A percentile compares a stretch with the other conserved stretches of the same genome.
phyloP scores from a whole-genome alignment of 2,888 invertebrate genomes.

The Deilephila elpenor region DNA sequence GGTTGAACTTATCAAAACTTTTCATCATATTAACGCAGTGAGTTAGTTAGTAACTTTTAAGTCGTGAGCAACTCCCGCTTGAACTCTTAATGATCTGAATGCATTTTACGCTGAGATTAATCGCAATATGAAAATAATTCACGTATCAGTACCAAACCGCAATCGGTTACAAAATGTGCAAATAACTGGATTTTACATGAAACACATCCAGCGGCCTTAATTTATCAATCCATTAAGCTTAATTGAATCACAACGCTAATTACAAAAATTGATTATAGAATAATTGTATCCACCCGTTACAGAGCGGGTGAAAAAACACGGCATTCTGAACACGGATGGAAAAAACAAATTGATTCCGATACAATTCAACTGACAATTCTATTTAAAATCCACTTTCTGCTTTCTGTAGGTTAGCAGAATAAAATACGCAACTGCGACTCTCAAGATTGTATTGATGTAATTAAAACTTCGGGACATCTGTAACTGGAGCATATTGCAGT shows the following conservation, averaged over 20 bases:
- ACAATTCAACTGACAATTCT: too few species aligned
- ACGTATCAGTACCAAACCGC: neutral
- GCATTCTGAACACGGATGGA: neutral
- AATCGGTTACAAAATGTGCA: constrained; percentile 3
- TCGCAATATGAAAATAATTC: neutral
- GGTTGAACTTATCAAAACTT: neutral
- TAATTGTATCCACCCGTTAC: neutral
- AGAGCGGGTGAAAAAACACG: neutral
- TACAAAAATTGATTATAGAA: constrained; percentile 2
- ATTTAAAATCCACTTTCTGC: neutral
- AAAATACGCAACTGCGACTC: neutral
- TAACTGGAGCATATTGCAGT: constrained; percentile 3
- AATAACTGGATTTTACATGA: neutral
- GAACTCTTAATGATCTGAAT: neutral
- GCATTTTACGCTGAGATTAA: neutral
- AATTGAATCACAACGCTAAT: constrained; percentile 6
- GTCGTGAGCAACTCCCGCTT: neutral
- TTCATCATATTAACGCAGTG: neutral
- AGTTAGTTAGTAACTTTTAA: neutral
- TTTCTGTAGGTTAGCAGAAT: neutral
- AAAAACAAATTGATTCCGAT: neutral
- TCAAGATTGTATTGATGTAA: constrained; percentile 11
- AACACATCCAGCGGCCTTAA: neutral
- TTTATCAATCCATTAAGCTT: constrained; percentile 6
- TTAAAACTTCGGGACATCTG: constrained; percentile 15